Base-by-base conservation (phyloP, 2,888 invertebrate genomes). In the Dryococelus australis region DNA sequence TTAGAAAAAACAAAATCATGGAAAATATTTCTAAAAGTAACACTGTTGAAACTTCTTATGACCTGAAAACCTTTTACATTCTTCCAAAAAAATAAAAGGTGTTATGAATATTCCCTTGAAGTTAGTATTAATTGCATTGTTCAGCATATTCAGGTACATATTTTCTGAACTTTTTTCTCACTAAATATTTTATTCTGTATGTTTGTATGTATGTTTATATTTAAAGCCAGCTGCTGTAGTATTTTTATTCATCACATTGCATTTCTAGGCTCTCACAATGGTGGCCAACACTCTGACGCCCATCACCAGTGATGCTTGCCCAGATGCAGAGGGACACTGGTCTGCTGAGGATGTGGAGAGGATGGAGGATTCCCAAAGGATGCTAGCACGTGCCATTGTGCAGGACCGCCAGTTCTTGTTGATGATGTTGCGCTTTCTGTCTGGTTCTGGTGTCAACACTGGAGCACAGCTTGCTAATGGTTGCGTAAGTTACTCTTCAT, bases 211-310 rank as follows among this genome's bases (percentile, higher is more conserved):
- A 35, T 35, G 35, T 35, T 35, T 3, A 35, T 35, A 35, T 35
- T 35, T 35, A 35, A 35, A 35, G 35, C 35, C 4, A 35, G 1
- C 35, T 35, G 35, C 35, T 3, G 1, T 35, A 35, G 4, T 35
- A 35, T 35, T 35, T 35, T 47, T 47, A 13, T 47, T 47, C 16
- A 5, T 2, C 10, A 65, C 6, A 20, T 24, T 96, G 51, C 96
- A 96, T 0, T 94, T 97, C 92, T 96, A 97, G 91, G 95, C 96
- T 24, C 92, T 97, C 85, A 96, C 96, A 0, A 80, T 88, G 84
- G n/a, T 88, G 28, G 88, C 87, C n/a, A 88, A 88, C 24, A 87
- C 87, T 16, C 3, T 65, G 65, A 65, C 24, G 8, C 65, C 65
- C 65, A 65, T 65, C 65, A n/a, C 24, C 65, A 65, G 24, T 24